Evolutionary conservation across 1,140 invertebrate species (phyloP), one percentile per base, ranked within the genome.

Genomic region (Tenebrio molitor): DNA sequence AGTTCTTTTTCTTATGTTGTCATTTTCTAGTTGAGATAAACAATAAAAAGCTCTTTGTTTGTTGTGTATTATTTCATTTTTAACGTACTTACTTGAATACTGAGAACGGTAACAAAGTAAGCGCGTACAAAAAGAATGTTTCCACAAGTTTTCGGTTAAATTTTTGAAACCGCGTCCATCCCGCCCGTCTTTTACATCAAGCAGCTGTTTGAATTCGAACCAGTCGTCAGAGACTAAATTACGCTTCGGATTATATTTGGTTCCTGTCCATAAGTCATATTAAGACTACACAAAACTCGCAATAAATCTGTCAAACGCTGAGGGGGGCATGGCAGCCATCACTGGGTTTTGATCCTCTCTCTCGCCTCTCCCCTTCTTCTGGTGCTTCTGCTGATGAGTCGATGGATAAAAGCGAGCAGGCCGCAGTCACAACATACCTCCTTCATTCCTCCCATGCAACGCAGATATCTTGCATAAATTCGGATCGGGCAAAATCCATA

Each of bases 181-280:
- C 23, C 46, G 3, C 5, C 36, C 5, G 12, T 39, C 5, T 39
- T 39, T n/a, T n/a, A 39, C 12, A 39, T 39, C 46, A 53, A 53
- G 46, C 50, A 58, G 50, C 50, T 58, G 36, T 39, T 39, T 39
- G 50, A 58, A 58, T 14, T 23, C 21, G 29, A 29, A 25, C 50
- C 50, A 58, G 50, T 29, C 50, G 50, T 33, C 23, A 29, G 41
- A 72, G 72, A 74, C 63, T 77, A 77, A 77, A 77, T 77, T 77
- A 77, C 74, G 74, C 76, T 69, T 78, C 78, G 81, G 80, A 82
- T 82, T 81, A 82, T 82, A 75, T 81, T 81, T 78, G 79, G 82
- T 81, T 80, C 81, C 80, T 83, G 81, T 82, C 81, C 82, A 83
- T 83, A 83, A 83, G 81, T 83, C 82, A 83, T 83, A 83, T 83